Conservation (phyloP, 2,113 vertebrate species). For the Fulmarus glacialis region DNA sequence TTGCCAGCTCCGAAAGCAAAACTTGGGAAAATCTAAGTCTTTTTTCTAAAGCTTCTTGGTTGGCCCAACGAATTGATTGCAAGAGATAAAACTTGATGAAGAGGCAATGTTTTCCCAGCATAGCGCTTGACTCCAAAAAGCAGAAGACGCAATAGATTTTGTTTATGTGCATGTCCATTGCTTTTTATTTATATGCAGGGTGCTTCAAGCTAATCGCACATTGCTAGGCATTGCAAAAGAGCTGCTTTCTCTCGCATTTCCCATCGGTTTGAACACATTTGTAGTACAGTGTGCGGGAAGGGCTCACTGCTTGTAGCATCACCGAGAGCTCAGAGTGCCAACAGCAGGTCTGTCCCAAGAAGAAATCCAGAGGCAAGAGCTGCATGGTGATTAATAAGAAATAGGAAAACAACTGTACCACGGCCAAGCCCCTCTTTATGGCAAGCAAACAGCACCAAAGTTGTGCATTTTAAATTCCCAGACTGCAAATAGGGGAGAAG, state of each 20-base stretch:
- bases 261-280: accelerated
- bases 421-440: background rate
- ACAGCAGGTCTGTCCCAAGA: background rate
- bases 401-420: background rate
- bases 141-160: constrained; percentile 41
- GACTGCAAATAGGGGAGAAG: background rate
- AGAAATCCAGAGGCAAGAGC: background rate
- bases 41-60: background rate
- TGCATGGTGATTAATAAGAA: background rate
- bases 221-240: background rate
- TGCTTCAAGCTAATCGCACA: background rate
- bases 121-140: background rate
- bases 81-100: constrained; percentile 36
- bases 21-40: background rate
- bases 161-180: constrained; percentile 14
- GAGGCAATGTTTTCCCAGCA: constrained; percentile 33
- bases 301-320: background rate
- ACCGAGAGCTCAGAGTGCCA: background rate
- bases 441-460: background rate
- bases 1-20: background rate
- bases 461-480: background rate
- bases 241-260: background rate
- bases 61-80: constrained; percentile 28
- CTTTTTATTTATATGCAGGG: background rate
- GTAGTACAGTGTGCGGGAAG: background rate